phyloP scores from a whole-genome alignment of 2,888 invertebrate species.

The Biston betularia region DNA sequence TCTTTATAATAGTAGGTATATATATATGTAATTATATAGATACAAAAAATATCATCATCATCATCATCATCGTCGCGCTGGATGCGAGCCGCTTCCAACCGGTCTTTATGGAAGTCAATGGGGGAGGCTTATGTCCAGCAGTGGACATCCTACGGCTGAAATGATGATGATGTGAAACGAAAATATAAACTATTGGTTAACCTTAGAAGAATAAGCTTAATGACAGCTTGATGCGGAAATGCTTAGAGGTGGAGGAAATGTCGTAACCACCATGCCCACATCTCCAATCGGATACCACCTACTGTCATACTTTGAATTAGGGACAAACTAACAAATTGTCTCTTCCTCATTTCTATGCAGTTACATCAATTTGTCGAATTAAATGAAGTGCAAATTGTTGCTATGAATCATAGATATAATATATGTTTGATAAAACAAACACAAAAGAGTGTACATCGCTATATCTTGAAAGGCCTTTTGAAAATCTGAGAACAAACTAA shows the following conservation, averaged over 20 bases:
- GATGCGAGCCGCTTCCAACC: no score
- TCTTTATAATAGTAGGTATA: no score
- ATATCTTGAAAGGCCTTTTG: neutral
- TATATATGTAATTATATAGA: no score
- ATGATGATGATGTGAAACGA: no score
- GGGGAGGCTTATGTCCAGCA: no score
- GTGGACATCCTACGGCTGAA: no score
- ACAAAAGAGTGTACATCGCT: neutral
- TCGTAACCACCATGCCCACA: slow-evolving; percentile 23
- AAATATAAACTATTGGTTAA: no score
- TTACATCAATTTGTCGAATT: slow-evolving; percentile 35
- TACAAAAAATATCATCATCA: no score
- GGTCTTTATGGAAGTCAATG: no score
- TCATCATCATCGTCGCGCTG: no score
- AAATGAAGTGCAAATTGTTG: slow-evolving; percentile 31
- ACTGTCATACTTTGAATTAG: slow-evolving; percentile 35
- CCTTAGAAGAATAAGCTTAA: no score
- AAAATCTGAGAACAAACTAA: no score
- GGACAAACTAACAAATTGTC: slow-evolving; percentile 42
- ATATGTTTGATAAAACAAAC: neutral
- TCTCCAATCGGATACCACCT: slow-evolving; percentile 27
- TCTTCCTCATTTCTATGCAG: slow-evolving; percentile 45
- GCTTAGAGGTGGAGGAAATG: slow-evolving; percentile 18
- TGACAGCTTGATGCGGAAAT: neutral
- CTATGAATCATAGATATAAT: slow-evolving; percentile 19